Percentiles rank a stretch among this genome's conserved stretches.
Conservation (phyloP, 2,888 invertebrate genomes). For the Xiphydria camelus region DNA sequence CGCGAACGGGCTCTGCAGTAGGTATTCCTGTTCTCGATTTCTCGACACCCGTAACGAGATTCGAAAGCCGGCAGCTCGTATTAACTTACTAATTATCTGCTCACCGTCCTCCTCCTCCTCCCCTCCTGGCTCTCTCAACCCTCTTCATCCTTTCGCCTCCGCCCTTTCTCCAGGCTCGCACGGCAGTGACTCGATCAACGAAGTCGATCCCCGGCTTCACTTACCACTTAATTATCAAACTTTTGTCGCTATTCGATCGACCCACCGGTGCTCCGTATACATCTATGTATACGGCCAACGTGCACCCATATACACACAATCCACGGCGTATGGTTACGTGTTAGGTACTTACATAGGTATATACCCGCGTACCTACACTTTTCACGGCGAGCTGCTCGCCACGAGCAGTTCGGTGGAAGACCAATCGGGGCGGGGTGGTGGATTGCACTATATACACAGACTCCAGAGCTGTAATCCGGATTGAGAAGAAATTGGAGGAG, state of each 20-base stretch:
- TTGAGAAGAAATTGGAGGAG: not conserved
- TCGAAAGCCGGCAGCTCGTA: conserved; percentile 32
- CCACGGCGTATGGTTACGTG: too few relatives aligned
- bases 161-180: not conserved
- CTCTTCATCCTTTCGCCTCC: not conserved
- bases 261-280: not conserved
- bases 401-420: too few relatives aligned
- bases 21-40: too few relatives aligned
- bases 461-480: conserved; percentile 1
- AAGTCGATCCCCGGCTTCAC: conserved; percentile 17
- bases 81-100: conserved; percentile 44
- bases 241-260: conserved; percentile 38
- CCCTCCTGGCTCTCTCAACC: conserved; percentile 12
- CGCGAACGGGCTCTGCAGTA: too few relatives aligned
- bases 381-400: too few relatives aligned
- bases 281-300: not conserved
- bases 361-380: too few relatives aligned
- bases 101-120: not conserved
- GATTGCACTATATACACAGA: too few relatives aligned
- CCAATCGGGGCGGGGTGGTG: too few relatives aligned
- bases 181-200: not conserved
- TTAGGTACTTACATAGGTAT: not conserved
- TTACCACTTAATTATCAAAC: conserved; percentile 44
- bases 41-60: conserved; percentile 29
- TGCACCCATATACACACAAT: too few relatives aligned